A percentile compares a stretch with the other conserved stretches of the same genome.
phyloP scores from a whole-genome alignment of 2,888 invertebrate genomes.

The Eupithecia subumbrata region DNA sequence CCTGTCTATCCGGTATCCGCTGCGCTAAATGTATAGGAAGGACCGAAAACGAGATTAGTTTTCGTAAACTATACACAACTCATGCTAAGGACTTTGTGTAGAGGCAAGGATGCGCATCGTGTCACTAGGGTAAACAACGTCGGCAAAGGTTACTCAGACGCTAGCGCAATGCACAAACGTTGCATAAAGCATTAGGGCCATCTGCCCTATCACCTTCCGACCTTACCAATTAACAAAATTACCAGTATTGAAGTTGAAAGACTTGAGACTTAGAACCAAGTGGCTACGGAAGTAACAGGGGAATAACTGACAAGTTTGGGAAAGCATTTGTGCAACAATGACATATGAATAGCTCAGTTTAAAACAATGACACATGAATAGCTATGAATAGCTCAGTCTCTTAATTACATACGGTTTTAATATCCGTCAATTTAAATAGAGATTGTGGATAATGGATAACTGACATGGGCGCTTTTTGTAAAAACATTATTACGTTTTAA shows the following conservation, averaged over 20 bases:
- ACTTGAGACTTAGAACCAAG: neutral
- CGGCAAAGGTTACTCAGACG: constrained; percentile 75
- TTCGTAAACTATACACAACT: neutral
- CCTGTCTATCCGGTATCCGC: neutral
- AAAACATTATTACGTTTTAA: neutral
- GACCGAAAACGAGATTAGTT: neutral
- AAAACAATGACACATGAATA: neutral
- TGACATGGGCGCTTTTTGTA: neutral
- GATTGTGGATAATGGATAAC: neutral
- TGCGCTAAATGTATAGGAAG: neutral
- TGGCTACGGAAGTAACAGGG: neutral
- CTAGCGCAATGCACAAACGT: constrained; percentile 71
- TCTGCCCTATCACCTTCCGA: constrained; percentile 31
- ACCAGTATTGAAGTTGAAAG: neutral
- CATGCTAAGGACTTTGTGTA: neutral
- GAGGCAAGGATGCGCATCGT: constrained; percentile 52
- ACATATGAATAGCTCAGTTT: neutral
- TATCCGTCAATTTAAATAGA: neutral
- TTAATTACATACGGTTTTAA: neutral
- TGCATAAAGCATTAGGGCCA: constrained; percentile 59
- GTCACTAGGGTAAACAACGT: constrained; percentile 65
- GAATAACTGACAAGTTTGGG: neutral
- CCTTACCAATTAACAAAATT: constrained; percentile 20
- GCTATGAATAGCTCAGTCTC: neutral
- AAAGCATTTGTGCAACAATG: neutral